Percentiles rank a stretch among this genome's conserved stretches.
Evolutionary conservation across 1,140 invertebrate species (phyloP).

Genomic region (Hylaeus volcanicus): DNA sequence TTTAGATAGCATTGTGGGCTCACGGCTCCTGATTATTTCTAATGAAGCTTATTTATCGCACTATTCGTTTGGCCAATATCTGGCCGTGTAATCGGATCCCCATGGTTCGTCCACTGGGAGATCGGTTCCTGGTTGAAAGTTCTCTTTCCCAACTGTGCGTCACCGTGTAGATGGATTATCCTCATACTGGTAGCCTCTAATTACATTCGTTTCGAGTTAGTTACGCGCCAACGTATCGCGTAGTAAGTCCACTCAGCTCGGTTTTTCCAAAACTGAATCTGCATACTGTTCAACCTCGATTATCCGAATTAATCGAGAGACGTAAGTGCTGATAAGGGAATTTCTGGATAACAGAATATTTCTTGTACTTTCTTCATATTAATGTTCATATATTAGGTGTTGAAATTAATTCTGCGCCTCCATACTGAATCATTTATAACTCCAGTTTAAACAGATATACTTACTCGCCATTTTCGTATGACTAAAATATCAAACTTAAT

Average conservation of each 20-base stretch:
- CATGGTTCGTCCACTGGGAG: conserved; percentile 17
- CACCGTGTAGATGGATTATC: conserved; percentile 13
- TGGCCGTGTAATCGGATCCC: conserved; percentile 30
- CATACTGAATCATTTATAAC: too few species aligned
- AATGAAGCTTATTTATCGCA: conserved; percentile 40
- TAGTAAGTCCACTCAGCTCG: background rate
- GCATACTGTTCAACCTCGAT: background rate
- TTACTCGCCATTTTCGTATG: too few species aligned
- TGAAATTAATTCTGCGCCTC: too few species aligned
- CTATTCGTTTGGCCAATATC: conserved; percentile 37
- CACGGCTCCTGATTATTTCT: conserved; percentile 31
- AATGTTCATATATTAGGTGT: too few species aligned
- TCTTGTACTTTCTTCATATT: too few species aligned
- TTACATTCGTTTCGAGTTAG: background rate
- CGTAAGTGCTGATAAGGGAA: too few species aligned
- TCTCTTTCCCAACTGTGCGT: conserved; percentile 12
- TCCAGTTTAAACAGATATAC: too few species aligned
- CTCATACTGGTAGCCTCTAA: background rate
- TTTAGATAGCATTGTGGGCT: conserved; percentile 34
- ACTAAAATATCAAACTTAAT: too few species aligned
- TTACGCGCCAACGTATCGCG: too few species aligned
- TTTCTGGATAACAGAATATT: too few species aligned
- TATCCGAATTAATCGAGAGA: too few species aligned
- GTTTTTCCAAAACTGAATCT: background rate
- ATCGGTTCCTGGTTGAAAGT: conserved; percentile 41